These are phyloP conservation scores for Liasis olivaceus DNA, from an alignment of 2,797 vertebrate genomes.

Conservation along the genomic window DNA sequence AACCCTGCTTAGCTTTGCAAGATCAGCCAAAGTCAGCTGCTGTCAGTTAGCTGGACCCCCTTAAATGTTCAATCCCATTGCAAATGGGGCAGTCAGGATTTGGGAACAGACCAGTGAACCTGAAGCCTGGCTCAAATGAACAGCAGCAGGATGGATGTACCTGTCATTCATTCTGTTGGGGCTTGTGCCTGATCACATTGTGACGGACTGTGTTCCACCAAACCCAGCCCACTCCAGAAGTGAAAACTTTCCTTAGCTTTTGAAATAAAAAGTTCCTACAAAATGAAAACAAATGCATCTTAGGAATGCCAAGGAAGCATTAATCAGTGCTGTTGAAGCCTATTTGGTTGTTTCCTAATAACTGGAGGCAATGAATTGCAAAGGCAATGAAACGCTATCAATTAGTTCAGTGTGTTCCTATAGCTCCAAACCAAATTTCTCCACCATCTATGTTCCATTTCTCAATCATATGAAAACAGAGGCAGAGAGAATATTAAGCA, in stretches of 20 bases:
- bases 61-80: background rate
- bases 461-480: background rate
- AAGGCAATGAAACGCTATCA: constrained; percentile 38
- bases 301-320: constrained; percentile 11
- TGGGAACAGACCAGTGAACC: background rate
- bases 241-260: background rate
- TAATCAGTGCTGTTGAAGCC: constrained; percentile 18
- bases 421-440: constrained; percentile 29
- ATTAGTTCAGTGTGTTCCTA: constrained; percentile 23
- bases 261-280: background rate
- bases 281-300: background rate
- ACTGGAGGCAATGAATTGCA: background rate
- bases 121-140: background rate
- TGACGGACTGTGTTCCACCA: background rate
- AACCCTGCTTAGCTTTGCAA: background rate
- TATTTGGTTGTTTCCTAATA: constrained; percentile 32
- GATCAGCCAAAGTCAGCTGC: background rate
- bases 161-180: background rate
- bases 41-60: background rate
- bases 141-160: background rate
- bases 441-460: background rate
- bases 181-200: background rate
- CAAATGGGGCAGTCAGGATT: background rate
- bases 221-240: background rate
- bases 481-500: background rate